Percentiles rank a stretch among this genome's conserved stretches.
Conservation (phyloP, 2,797 vertebrate species). For the Urophycis tenuis region DNA sequence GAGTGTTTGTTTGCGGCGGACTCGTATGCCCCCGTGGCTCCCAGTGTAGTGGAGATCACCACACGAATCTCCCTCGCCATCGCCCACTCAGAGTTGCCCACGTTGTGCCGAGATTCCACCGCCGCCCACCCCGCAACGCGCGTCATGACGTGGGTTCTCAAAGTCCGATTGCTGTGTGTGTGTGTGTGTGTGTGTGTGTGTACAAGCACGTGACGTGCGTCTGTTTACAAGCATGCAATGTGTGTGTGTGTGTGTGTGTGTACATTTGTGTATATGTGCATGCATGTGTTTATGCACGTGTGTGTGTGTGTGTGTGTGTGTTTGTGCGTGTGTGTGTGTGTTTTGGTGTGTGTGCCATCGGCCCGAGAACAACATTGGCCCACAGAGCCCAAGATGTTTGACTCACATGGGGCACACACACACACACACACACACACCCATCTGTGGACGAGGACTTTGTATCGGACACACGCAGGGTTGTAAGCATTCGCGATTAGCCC, state of each 20-base stretch:
- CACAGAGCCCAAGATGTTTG: not conserved
- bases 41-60: constrained; percentile 42
- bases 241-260: not conserved
- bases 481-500: not conserved
- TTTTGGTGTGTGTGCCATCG: not conserved
- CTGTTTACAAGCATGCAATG: not conserved
- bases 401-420: not conserved
- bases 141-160: not conserved
- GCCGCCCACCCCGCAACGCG: constrained; percentile 29
- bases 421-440: constrained; percentile 18
- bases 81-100: constrained; percentile 40
- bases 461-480: constrained; percentile 1
- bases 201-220: not conserved
- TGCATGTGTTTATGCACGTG: constrained; percentile 24
- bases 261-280: constrained; percentile 19
- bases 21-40: constrained; percentile 43
- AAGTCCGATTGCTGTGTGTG: not conserved
- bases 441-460: constrained; percentile 18
- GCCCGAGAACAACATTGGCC: not conserved
- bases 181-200: not conserved
- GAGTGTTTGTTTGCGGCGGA: constrained; percentile 54
- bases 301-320: constrained; percentile 32
- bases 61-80: constrained; percentile 47
- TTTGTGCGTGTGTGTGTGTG: constrained; percentile 20
- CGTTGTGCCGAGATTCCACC: constrained; percentile 59